Evolutionary conservation across 1,140 invertebrate genomes (phyloP).

Genomic region (Atta colombica): DNA sequence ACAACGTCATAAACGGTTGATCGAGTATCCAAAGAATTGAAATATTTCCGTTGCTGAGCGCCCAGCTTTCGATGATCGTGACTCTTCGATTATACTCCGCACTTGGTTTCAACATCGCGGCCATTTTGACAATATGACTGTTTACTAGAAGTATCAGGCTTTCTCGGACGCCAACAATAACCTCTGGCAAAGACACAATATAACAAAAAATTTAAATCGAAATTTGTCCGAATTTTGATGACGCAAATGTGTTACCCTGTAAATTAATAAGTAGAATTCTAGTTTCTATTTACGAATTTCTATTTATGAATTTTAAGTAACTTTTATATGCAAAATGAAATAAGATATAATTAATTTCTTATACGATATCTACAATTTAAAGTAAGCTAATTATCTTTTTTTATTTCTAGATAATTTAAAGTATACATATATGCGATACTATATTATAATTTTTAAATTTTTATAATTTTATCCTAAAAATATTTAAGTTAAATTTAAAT

Average conservation of each 20-base stretch:
- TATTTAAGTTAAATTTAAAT: constrained; percentile 29
- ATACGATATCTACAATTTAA: neutral
- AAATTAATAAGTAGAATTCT: neutral
- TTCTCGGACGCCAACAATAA: too few relatives aligned
- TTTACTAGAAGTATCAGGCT: too few relatives aligned
- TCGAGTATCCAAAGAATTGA: too few relatives aligned
- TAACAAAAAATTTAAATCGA: too few relatives aligned
- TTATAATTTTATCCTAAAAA: neutral
- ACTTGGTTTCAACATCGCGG: too few relatives aligned
- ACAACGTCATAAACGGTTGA: too few relatives aligned
- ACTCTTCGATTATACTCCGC: too few relatives aligned
- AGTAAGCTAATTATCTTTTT: neutral
- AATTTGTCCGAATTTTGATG: too few relatives aligned
- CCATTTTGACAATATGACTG: too few relatives aligned
- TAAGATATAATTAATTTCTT: neutral
- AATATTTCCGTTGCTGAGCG: too few relatives aligned
- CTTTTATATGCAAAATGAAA: neutral
- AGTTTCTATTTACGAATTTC: neutral
- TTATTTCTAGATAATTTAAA: neutral
- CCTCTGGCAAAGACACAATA: too few relatives aligned
- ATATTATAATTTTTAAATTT: constrained; percentile 4
- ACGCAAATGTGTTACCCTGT: neutral
- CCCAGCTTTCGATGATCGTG: too few relatives aligned
- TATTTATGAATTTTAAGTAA: neutral
- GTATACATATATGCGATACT: neutral